phyloP scores from a whole-genome alignment of 2,797 vertebrate species.

The Austrolebias charrua region DNA sequence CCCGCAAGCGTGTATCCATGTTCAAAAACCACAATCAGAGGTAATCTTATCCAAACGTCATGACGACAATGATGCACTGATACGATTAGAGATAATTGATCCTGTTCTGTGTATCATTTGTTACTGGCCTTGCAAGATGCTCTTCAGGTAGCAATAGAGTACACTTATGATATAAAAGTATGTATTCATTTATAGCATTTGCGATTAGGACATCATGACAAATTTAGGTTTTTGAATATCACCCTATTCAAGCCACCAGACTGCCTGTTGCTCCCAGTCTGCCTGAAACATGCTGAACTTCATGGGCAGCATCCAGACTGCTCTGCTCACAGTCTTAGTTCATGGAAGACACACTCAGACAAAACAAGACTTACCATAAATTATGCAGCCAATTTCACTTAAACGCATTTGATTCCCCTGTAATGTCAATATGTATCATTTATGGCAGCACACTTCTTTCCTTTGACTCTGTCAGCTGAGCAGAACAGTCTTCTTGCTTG shows the following conservation, averaged over 20 bases:
- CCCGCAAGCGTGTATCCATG: conserved; percentile 62
- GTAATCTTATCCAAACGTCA: conserved; percentile 67
- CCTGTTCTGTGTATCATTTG: conserved; percentile 66
- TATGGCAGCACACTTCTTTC: conserved; percentile 1
- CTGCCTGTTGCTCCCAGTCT: conserved; percentile 53
- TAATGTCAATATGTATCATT: conserved; percentile 37
- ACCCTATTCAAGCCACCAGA: conserved; percentile 40
- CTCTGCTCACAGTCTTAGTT: conserved; percentile 25
- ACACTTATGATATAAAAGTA: no score
- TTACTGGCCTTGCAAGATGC: conserved; percentile 60
- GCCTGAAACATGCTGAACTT: conserved; percentile 57
- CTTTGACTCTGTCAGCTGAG: conserved; percentile 4
- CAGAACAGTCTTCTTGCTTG: neutral
- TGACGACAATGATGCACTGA: conserved; percentile 66
- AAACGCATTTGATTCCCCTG: conserved; percentile 25
- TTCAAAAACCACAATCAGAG: conserved; percentile 62
- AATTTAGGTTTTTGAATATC: conserved; percentile 28
- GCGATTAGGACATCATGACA: neutral
- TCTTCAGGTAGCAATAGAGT: conserved; percentile 45
- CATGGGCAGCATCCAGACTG: conserved; percentile 36
- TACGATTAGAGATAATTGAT: conserved; percentile 72
- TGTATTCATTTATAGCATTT: no score
- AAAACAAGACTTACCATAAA: conserved; percentile 41
- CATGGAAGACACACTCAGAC: conserved; percentile 31
- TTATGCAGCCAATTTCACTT: conserved; percentile 43